Base-by-base conservation (phyloP, 2,797 vertebrate species). In the Gadopsis marmoratus region DNA sequence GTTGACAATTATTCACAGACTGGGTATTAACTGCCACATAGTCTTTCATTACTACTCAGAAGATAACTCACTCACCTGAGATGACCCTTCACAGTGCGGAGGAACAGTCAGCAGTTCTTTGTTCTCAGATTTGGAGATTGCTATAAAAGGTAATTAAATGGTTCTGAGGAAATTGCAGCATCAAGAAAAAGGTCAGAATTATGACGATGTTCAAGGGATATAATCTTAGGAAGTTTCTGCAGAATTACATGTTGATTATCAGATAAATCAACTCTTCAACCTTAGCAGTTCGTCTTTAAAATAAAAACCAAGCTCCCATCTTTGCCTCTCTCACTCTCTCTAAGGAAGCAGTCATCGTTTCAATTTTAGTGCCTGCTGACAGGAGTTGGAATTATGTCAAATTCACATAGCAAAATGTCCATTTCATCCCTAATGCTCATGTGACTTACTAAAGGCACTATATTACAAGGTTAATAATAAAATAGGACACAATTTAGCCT, bases 201-300 rank as follows among this genome's bases (percentile, higher is more conserved):
- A 23, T 61, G 48, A 53, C 4, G 0, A 7, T 33, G 51, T 75
- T 78, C 48, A 14, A 81, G 54, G 45, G 51, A 31, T 61, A 50
- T 19, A 48, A 69, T 78, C 59, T 51, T 1, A 39, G 13, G 10
- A 66, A 33, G 23, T 2, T 77, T 59, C n/a, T 48, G 45, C 17
- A 31, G 62, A 51, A 68, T 61, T 70, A 61, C 64, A 69, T 55
- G 64, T 45, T 61, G 68, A 69, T 77, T 17, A 73, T 73, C 21
- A 64, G 53, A 78, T 50, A 62, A 79, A 54, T 74, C 47, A 13
- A 70, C 31, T 63, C 54, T 79, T 85, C 68, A 84, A 77, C 69
- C 39, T 51, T 1, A 11, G 58, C 55, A 54, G 66, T 4, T 10
- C 1, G 53, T 43, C 77, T 81, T 72, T 51, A 55, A 78, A 74